These are phyloP conservation scores for Hemicordylus capensis DNA, from an alignment of 2,113 vertebrate genomes.

Conservation along the genomic window DNA sequence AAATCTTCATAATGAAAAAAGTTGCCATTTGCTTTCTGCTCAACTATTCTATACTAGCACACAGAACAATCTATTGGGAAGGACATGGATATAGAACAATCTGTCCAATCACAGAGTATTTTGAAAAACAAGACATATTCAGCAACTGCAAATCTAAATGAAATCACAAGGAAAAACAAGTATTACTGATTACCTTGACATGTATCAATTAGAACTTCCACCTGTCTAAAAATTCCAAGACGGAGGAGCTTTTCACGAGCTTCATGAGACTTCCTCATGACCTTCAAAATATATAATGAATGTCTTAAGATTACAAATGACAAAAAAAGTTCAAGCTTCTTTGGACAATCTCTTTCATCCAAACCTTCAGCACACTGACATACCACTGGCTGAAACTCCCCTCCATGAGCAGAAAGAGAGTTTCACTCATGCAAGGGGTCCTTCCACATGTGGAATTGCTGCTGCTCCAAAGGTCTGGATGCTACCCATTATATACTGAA, in stretches of 20 bases:
- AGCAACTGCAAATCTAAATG: not conserved
- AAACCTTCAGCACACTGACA: too few species aligned
- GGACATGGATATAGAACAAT: not conserved
- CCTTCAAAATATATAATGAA: slow-evolving; percentile 72
- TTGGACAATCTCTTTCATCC: too few species aligned
- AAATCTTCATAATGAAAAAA: not conserved
- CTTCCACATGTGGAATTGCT: too few species aligned
- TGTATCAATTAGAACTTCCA: slow-evolving; percentile 94
- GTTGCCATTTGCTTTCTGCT: not conserved
- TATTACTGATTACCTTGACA: slow-evolving; percentile 81
- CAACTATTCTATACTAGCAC: not conserved
- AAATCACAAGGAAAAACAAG: rapidly evolving
- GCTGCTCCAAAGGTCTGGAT: too few species aligned
- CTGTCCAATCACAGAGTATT: not conserved
- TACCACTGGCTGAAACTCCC: too few species aligned
- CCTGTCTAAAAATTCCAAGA: slow-evolving; percentile 91
- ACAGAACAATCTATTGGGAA: not conserved
- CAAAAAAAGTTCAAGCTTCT: too few species aligned
- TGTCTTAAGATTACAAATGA: too few species aligned
- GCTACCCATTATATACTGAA: not conserved
- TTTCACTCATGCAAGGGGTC: too few species aligned
- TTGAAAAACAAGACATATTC: not conserved
- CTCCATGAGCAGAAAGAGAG: too few species aligned
- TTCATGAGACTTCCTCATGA: slow-evolving; percentile 91
- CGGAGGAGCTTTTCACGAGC: slow-evolving; percentile 91